Conservation (phyloP, 1,140 invertebrate species). For the Platyscapa corneri region DNA sequence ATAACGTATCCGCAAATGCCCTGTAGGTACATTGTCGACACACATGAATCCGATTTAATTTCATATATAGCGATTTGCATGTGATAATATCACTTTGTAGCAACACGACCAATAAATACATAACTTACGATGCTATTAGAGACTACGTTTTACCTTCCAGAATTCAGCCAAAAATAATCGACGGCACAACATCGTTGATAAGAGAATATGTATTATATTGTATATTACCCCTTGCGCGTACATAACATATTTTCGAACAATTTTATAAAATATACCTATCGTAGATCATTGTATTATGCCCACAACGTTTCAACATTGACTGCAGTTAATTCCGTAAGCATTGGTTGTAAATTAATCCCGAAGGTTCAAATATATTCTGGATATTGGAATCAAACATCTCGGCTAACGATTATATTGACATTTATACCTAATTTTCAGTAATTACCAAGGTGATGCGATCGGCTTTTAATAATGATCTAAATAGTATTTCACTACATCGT, state of each 20-base stretch:
- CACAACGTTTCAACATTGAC: not conserved
- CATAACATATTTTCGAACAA: not conserved
- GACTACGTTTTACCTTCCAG: not conserved
- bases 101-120: not conserved
- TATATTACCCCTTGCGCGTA: not conserved
- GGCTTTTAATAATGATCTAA: too few species aligned
- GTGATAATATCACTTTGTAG: not conserved
- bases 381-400: not conserved
- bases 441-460: too few species aligned
- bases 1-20: not conserved
- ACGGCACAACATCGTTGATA: slow-evolving; percentile 18
- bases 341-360: slow-evolving; percentile 25
- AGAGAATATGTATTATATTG: too few species aligned
- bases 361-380: not conserved
- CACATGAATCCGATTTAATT: not conserved
- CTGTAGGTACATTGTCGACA: not conserved
- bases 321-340: not conserved
- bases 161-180: not conserved
- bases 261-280: slow-evolving; percentile 10
- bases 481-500: too few species aligned
- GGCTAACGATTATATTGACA: too few species aligned
- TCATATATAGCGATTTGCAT: not conserved
- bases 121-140: not conserved
- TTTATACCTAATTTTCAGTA: too few species aligned
- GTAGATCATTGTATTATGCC: too few species aligned